A percentile compares a stretch with the other conserved stretches of the same genome.
phyloP scores from a whole-genome alignment of 2,888 invertebrate species.

The Drosophila paucipuncta region DNA sequence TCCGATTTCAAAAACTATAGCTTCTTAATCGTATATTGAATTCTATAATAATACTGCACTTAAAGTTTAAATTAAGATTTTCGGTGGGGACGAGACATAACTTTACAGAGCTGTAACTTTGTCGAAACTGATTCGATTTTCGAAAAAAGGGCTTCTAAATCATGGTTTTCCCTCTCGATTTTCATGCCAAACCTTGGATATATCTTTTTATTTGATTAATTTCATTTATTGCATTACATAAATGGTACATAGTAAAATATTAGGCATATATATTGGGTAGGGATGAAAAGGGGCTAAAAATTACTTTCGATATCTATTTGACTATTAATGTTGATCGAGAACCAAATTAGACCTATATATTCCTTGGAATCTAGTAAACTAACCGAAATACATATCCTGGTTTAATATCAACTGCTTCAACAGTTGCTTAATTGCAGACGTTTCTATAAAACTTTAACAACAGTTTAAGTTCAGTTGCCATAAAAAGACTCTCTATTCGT shows the following conservation, averaged over 20 bases:
- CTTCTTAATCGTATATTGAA: no score
- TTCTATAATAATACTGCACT: no score
- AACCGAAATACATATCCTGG: background rate
- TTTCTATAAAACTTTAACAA: conserved; percentile 64
- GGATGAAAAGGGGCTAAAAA: background rate
- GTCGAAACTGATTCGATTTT: background rate
- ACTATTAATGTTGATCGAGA: background rate
- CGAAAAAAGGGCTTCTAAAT: background rate
- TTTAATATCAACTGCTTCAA: background rate
- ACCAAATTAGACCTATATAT: background rate
- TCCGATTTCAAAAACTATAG: no score
- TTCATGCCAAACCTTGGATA: background rate
- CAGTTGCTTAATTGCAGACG: conserved; percentile 33
- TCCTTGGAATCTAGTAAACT: background rate
- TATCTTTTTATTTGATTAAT: background rate
- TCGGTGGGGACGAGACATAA: no score
- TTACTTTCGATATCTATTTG: background rate
- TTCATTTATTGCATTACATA: background rate
- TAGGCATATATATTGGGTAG: background rate
- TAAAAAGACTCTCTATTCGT: conserved; percentile 39
- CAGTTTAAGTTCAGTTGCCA: conserved; percentile 56
- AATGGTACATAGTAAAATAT: background rate
- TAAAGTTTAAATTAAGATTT: no score
- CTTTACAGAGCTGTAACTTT: no score
- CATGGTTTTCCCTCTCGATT: background rate